Evolutionary conservation across 2,113 vertebrate species (phyloP), one percentile per base, ranked within the genome.

Genomic region (Notiomystis cincta): DNA sequence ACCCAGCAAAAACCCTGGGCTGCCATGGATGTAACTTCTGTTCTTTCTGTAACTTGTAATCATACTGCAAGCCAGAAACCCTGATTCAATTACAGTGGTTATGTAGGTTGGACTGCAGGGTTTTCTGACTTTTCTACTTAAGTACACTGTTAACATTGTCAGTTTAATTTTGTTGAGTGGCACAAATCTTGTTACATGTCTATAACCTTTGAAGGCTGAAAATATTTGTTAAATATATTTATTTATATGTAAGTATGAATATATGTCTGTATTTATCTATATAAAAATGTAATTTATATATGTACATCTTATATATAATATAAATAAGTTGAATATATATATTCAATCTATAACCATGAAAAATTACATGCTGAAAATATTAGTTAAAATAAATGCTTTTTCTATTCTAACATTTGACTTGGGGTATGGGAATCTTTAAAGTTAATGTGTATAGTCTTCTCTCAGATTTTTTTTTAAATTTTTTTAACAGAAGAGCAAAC

Each of bases 41-140:
- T 83, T 88, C 73, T 65, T 91, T 94, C 73, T 90, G 54, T 61
- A 80, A 93, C 84, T 94, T 91, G 66, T 62, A 95, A 93, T 91
- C 53, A 69, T 45, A 33, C 9, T 54, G 56, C n/a, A 87, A 69
- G 66, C 45, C 81, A 95, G 70, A 89, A 91, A 87, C 54, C n/a
- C 81, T 79, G 62, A 85, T 87, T 82, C 71, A 93, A 91, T 93
- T 89, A 54, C 50, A 71, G 70, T 76, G 88, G 65, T 87, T 86
- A 42, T 85, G 66, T 65, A 80, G 83, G 15, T 57, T 85, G 78
- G 50, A 82, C 78, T 66, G 50, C 35, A 91, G 31, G 37, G 9
- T 81, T 86, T 92, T 85, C 73, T 72, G 83, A 70, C 38, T 84
- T 90, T 94, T 90, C 45, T 95, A 25, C 58, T 85, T 70, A 91